These are phyloP conservation scores for Platerodrilus igneus DNA, from an alignment of 2,888 invertebrate species.

Conservation along the genomic window DNA sequence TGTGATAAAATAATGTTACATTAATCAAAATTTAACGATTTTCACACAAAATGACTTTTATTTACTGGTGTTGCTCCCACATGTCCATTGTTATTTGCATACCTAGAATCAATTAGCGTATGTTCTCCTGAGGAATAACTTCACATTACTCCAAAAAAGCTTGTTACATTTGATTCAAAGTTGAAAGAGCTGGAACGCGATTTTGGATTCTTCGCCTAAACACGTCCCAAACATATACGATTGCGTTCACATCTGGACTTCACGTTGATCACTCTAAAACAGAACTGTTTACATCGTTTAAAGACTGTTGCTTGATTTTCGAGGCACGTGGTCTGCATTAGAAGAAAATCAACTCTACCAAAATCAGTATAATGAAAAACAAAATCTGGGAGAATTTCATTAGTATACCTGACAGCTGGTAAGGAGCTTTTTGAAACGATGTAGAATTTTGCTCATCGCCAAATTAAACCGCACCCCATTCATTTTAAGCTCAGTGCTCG, in stretches of 20 bases:
- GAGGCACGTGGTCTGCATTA: constrained; percentile 4
- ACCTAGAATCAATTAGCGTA: constrained; percentile 9
- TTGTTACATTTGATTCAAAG: constrained; percentile 7
- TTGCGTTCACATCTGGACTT: constrained; percentile 7
- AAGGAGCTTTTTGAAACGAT: too few species aligned
- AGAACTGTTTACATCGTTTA: constrained; percentile 1
- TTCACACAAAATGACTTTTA: too few species aligned
- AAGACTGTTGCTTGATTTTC: not conserved
- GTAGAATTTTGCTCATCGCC: not conserved
- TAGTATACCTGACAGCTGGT: constrained; percentile 1
- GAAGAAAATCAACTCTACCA: constrained; percentile 1
- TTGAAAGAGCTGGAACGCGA: constrained; percentile 8
- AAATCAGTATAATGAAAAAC: constrained; percentile 1
- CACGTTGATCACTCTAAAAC: too few species aligned
- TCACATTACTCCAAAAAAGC: constrained; percentile 11
- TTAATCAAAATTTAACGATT: too few species aligned
- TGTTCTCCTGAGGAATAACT: constrained; percentile 9
- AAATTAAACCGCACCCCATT: not conserved
- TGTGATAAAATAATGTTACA: too few species aligned
- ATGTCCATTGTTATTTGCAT: constrained; percentile 6
- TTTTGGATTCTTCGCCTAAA: constrained; percentile 6
- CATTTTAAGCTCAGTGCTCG: too few species aligned
- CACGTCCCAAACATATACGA: constrained; percentile 8
- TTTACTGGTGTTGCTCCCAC: constrained; percentile 5
- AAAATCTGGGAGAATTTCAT: constrained; percentile 1